These are phyloP conservation scores for Nyleta sp. DNA, from an alignment of 2,888 invertebrate species.

Conservation along the genomic window DNA sequence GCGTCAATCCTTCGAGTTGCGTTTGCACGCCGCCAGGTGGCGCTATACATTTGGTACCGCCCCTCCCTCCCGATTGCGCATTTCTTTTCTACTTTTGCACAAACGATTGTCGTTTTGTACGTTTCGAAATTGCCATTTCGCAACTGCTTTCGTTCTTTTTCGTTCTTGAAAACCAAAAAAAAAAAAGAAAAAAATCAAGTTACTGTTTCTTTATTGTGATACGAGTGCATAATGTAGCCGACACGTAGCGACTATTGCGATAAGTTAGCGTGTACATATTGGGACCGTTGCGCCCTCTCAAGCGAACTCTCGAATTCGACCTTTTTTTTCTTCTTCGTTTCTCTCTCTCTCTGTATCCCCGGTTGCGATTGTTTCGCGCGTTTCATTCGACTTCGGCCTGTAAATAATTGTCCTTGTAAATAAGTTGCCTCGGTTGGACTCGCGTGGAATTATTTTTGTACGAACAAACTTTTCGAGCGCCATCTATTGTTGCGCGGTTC, in stretches of 20 bases:
- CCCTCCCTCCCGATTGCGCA: neutral
- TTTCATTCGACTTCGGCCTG: conserved; percentile 17
- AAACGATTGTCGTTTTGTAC: neutral
- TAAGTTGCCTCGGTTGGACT: conserved; percentile 33
- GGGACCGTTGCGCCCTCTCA: no score
- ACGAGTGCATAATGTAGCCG: conserved; percentile 40
- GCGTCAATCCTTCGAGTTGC: no score
- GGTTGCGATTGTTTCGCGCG: neutral
- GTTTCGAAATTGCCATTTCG: no score
- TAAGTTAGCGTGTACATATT: no score
- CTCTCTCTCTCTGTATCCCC: no score
- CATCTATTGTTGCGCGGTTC: conserved; percentile 8
- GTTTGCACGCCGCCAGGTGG: neutral
- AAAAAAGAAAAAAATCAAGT: neutral
- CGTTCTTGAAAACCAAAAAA: no score
- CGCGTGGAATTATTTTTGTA: conserved; percentile 47
- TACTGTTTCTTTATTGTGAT: conserved; percentile 27
- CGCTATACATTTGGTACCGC: neutral
- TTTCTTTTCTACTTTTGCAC: conserved; percentile 44
- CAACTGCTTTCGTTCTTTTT: no score
- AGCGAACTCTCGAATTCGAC: no score
- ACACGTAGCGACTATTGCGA: neutral
- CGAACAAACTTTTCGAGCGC: conserved; percentile 16
- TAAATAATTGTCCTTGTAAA: conserved; percentile 50
- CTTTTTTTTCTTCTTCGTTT: no score